Base-by-base conservation (phyloP, 2,888 invertebrate genomes). In the Hemithea aestivaria region DNA sequence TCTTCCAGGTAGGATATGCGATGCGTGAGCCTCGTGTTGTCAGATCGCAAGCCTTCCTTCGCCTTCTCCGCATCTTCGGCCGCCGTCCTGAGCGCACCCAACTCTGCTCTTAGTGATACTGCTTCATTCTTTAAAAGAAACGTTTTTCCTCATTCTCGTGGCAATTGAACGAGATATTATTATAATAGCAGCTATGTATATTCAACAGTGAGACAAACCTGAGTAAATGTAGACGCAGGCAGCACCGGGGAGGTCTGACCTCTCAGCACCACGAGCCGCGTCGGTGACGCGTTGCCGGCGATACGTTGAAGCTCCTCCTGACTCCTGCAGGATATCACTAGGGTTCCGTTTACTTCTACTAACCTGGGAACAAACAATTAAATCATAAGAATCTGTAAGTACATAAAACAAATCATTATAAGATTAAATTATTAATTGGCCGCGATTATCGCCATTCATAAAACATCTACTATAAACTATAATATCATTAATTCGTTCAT, bases 1-100 rank as follows among this genome's bases (percentile, higher is more conserved):
- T 96, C 96, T 73, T 96, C 96, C 40, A 96, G 89, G 74, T 96
- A 96, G 1, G 95, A 94, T 61, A 96, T 96, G 53, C 96, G 89
- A 74, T 96, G 96, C 7, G 95, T 95, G 42, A 96, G 88, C 32
- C 96, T 88, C 44, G 95, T 91, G 80, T 95, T 96, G 76, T 96
- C 96, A 10, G 92, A 89, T 58, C 92, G 91, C 20, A 91, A 83
- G 7, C 89, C 87, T 51, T 91, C 91, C 66, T 91, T 90, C 30
- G 90, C 88, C 28, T 87, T 78, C 61, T 90, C 90, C 0, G 91
- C 89, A 59, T 90, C 91, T 30, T 91, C 91, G 1, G 91, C 90
- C 40, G 90, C 87, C 38, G 88, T 81, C 22, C 89, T 82, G 27
- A 91, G 83, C 11, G 88, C 78, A 20, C 89, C 88, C 40, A 92